Evolutionary conservation across 2,888 invertebrate genomes (phyloP), one percentile per base, ranked within the genome.

Genomic region (Erebia epiphron): DNA sequence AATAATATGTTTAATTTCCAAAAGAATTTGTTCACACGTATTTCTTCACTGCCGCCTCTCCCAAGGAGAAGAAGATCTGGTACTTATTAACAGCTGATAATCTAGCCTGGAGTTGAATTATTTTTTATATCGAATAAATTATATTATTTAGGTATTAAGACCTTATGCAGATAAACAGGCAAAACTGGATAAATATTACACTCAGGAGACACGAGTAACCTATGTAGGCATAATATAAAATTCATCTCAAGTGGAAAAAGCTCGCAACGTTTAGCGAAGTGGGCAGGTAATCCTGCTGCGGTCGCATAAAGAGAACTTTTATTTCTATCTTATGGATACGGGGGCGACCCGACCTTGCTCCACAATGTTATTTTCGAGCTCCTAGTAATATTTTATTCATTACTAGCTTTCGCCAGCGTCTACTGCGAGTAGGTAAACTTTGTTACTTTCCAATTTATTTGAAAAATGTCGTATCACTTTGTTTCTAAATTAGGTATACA

Each of bases 311-410:
- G 65, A 61, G 43, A 71, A 65, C 64, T 67, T 66, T 70, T 63
- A 68, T 68, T 65, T 68, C 68, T 68, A 65, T 68, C 63, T 67
- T 62, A 66, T 62, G 61, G 66, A 66, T 71, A 71, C 64, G 57
- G 56, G 58, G 56, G 58, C 67, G 74, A 70, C 68, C 72, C 70
- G 74, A 73, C 75, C 72, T 73, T 72, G 73, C 74, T 71, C 74
- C 71, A 63, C 56, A 66, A 71, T 70, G 72, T 75, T 75, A 73
- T 76, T 3, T 76, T 74, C 68, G 66, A 69, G 74, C 73, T 69
- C 72, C 52, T 66, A 58, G 57, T 73, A 71, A 76, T 77, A 76
- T 74, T 73, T 75, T 76, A 76, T 76, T 76, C 73, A 76, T 73
- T 72, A 68, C 70, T 71, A 75, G 70, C 70, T 72, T 68, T 72